Evolutionary conservation across 2,888 invertebrate species (phyloP).

Genomic region (Lypha dubia): DNA sequence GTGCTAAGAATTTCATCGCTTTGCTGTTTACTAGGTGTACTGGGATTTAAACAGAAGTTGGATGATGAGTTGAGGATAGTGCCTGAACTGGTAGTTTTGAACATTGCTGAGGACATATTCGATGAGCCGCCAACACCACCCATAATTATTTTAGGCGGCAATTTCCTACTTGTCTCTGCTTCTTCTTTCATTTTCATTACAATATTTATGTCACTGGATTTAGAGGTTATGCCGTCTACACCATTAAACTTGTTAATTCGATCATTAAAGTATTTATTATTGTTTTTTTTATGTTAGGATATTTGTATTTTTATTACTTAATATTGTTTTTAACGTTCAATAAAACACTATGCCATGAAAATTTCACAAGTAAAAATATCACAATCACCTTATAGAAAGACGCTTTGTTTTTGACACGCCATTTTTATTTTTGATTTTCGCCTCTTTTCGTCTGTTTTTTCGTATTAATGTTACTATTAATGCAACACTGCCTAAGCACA

Average conservation of each 20-base stretch:
- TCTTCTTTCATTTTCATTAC: conserved; percentile 80
- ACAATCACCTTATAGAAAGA: conserved; percentile 79
- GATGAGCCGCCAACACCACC: conserved; percentile 75
- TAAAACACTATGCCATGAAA: conserved; percentile 66
- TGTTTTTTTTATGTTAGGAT: conserved; percentile 12
- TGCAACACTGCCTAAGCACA: conserved; percentile 37
- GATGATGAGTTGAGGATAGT: conserved; percentile 37
- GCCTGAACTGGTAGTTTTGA: conserved; percentile 44
- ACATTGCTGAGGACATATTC: conserved; percentile 73
- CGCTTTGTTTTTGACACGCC: conserved; percentile 81
- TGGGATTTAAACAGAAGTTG: conserved; percentile 23
- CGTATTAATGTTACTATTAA: conserved; percentile 49
- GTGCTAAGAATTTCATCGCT: conserved; percentile 82
- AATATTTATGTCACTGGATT: conserved; percentile 77
- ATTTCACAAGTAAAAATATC: conserved; percentile 75
- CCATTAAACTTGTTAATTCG: conserved; percentile 67
- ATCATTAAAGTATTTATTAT: conserved; percentile 37
- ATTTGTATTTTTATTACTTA: conserved; percentile 33
- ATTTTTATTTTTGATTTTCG: conserved; percentile 76
- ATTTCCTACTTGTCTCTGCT: conserved; percentile 82
- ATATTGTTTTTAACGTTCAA: conserved; percentile 43
- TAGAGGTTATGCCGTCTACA: conserved; percentile 82
- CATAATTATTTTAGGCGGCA: conserved; percentile 81
- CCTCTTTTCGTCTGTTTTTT: conserved; percentile 64
- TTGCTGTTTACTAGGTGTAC: conserved; percentile 71